Percentiles rank a stretch among this genome's conserved stretches.
phyloP scores from a whole-genome alignment of 2,113 vertebrate genomes.

The Catagonus wagneri region DNA sequence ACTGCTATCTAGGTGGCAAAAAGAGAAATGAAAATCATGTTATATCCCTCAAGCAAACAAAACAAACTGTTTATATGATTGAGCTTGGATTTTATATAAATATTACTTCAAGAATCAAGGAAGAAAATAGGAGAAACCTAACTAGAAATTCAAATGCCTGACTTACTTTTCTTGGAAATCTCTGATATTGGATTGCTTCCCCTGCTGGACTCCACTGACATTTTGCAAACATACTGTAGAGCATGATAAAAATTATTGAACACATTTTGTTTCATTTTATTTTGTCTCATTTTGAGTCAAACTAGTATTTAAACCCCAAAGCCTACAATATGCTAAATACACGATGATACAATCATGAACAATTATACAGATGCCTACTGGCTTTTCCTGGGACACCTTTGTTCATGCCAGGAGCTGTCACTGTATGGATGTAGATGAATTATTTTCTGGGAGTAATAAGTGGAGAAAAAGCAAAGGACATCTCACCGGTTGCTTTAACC shows the following conservation, averaged over 20 bases:
- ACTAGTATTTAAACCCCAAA: slow-evolving; percentile 23
- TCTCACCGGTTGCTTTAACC: slow-evolving; percentile 88
- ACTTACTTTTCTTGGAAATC: not conserved
- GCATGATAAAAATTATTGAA: not conserved
- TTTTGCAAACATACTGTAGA: slow-evolving; percentile 3
- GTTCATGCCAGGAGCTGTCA: slow-evolving; percentile 85
- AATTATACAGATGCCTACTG: slow-evolving; percentile 85
- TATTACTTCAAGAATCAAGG: not conserved
- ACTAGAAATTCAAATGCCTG: not conserved
- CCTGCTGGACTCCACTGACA: not conserved
- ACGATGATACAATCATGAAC: slow-evolving; percentile 86
- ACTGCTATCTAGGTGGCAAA: not conserved
- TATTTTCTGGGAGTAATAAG: slow-evolving; percentile 85
- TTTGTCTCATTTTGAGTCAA: slow-evolving; percentile 49
- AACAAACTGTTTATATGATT: not conserved
- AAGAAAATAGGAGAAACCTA: slow-evolving; percentile 25
- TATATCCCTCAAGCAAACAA: not conserved
- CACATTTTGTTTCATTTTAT: slow-evolving; percentile 43
- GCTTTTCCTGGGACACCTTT: slow-evolving; percentile 83
- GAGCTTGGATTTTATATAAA: not conserved
- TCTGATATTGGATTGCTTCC: not conserved
- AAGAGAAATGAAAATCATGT: not conserved
- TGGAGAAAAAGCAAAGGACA: slow-evolving; percentile 87
- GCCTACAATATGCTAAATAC: slow-evolving; percentile 85
- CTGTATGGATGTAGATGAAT: slow-evolving; percentile 87